Conservation (phyloP, 2,888 invertebrate species). For the Protodeltote pygarga region DNA sequence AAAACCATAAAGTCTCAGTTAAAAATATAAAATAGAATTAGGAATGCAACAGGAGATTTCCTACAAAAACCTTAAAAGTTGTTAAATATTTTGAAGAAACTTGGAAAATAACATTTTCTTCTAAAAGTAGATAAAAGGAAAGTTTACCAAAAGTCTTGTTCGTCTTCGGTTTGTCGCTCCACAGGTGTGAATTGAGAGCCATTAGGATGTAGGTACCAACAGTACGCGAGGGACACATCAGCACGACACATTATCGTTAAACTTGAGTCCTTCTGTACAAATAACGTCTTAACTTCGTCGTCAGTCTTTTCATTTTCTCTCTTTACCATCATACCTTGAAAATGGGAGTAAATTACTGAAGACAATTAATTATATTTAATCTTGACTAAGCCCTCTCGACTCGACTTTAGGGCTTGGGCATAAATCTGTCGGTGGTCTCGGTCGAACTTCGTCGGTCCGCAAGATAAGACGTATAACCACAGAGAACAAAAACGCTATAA, state of each 20-base stretch:
- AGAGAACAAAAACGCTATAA: no score
- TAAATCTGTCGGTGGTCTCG: no score
- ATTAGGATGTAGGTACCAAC: slow-evolving; percentile 82
- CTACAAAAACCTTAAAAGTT: no score
- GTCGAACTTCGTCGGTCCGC: no score
- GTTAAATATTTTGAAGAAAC: no score
- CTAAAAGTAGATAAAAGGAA: no score
- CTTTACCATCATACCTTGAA: slow-evolving; percentile 27
- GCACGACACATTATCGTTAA: slow-evolving; percentile 71
- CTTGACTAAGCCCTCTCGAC: no score
- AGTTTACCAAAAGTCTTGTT: slow-evolving; percentile 69
- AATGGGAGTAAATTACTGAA: not conserved
- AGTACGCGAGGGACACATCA: slow-evolving; percentile 71
- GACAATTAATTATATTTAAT: not conserved
- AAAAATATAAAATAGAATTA: no score
- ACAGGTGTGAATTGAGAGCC: slow-evolving; percentile 74
- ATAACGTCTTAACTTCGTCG: slow-evolving; percentile 50
- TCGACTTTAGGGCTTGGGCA: no score
- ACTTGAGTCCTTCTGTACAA: slow-evolving; percentile 64
- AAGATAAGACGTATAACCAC: no score
- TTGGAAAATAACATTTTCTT: no score
- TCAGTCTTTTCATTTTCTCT: slow-evolving; percentile 15
- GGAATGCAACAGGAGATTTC: no score
- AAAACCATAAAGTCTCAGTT: slow-evolving; percentile 1
- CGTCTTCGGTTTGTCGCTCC: slow-evolving; percentile 47